These are phyloP conservation scores for Cephonodes hylas DNA, from an alignment of 2,888 invertebrate species.

Conservation along the genomic window DNA sequence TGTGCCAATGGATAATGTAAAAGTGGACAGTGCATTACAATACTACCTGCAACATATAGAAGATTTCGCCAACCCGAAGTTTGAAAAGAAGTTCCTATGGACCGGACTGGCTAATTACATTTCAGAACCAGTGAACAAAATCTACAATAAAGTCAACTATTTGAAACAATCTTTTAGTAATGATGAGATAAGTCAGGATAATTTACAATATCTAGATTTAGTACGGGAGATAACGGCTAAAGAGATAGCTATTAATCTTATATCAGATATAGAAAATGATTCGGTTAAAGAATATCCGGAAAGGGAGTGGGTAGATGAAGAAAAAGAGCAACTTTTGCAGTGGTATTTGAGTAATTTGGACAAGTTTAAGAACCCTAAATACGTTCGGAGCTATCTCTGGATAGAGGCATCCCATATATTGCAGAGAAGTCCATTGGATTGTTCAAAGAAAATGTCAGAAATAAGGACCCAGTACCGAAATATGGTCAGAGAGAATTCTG, in stretches of 20 bases:
- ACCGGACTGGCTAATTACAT: constrained; percentile 55
- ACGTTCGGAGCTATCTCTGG: constrained; percentile 65
- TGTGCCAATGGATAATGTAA: constrained; percentile 52
- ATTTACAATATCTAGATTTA: constrained; percentile 36
- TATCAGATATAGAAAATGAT: constrained; percentile 39
- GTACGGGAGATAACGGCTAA: constrained; percentile 52
- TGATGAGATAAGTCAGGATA: constrained; percentile 37
- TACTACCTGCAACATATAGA: constrained; percentile 65
- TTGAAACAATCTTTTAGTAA: constrained; percentile 54
- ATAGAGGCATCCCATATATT: constrained; percentile 59
- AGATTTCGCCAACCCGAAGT: constrained; percentile 64
- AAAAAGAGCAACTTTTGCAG: constrained; percentile 54
- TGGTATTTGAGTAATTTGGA: constrained; percentile 72
- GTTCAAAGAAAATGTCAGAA: constrained; percentile 72
- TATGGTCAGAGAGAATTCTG: constrained; percentile 57
- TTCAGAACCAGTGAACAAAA: constrained; percentile 50
- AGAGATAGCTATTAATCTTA: constrained; percentile 45
- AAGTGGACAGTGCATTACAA: constrained; percentile 52
- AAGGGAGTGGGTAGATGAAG: constrained; percentile 56
- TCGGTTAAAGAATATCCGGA: constrained; percentile 38
- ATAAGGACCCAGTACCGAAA: constrained; percentile 62
- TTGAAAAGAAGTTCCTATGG: constrained; percentile 67
- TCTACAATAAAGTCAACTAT: constrained; percentile 65
- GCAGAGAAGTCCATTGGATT: constrained; percentile 59
- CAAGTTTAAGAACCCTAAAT: constrained; percentile 72